Evolutionary conservation across 2,888 invertebrate genomes (phyloP).

Genomic region (Agonopterix alstromeriana): DNA sequence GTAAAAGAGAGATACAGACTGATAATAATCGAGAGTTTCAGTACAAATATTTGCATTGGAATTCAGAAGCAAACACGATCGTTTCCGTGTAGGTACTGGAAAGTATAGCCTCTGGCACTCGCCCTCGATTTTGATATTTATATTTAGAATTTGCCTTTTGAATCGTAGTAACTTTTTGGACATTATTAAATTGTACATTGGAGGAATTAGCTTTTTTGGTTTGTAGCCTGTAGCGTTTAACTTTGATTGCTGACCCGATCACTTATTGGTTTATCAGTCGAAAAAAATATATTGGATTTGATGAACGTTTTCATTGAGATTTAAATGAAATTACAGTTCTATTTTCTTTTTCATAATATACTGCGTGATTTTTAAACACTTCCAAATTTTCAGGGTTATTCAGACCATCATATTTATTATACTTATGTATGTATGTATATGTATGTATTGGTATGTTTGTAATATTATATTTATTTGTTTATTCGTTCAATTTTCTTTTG

Average conservation of each 20-base stretch:
- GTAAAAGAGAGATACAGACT: conserved; percentile 16
- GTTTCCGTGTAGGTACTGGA: conserved; percentile 17
- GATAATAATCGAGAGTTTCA: conserved; percentile 29
- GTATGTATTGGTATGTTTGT: too few species aligned
- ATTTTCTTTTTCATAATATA: too few species aligned
- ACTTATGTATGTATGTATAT: too few species aligned
- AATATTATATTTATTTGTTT: too few species aligned
- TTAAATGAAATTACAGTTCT: too few species aligned
- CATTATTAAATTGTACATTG: background rate
- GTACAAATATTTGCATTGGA: conserved; percentile 39
- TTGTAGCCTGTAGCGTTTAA: background rate
- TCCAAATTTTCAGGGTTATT: too few species aligned
- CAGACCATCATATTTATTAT: too few species aligned
- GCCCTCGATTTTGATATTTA: conserved; percentile 28
- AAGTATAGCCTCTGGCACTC: conserved; percentile 23
- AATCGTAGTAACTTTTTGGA: background rate
- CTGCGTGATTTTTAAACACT: too few species aligned
- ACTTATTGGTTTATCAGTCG: background rate
- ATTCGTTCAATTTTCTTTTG: too few species aligned
- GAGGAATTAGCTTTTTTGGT: background rate
- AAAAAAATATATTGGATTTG: background rate
- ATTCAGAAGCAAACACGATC: conserved; percentile 41
- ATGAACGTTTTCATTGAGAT: too few species aligned
- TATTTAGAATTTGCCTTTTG: conserved; percentile 11
- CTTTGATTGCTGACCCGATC: background rate